A percentile compares a stretch with the other conserved stretches of the same genome.
Conservation (phyloP, 37 sponge, comb jelly and placozoan species). For the Aplysina aerophoba region DNA sequence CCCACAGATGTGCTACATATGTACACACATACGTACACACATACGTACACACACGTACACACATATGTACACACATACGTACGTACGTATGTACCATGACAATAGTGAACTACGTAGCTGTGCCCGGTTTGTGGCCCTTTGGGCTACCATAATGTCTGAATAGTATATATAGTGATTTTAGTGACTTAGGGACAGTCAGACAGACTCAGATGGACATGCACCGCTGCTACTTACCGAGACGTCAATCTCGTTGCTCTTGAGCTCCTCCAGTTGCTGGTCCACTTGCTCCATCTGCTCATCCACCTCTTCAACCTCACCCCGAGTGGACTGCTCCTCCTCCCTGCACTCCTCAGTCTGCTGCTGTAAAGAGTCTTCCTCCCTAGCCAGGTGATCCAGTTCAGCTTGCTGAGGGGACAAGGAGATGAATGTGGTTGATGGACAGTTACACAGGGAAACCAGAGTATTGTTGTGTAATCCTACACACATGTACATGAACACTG, state of each 20-base stretch:
- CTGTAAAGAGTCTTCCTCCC: conserved; percentile 31
- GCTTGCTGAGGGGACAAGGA: conserved; percentile 32
- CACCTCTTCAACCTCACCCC: conserved; percentile 42
- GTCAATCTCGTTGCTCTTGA: conserved; percentile 35
- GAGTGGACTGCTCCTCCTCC: conserved; percentile 13
- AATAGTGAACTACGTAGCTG: too few species aligned
- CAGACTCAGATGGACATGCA: too few species aligned
- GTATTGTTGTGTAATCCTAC: background rate
- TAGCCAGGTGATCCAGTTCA: conserved; percentile 57
- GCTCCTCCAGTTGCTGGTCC: conserved; percentile 45
- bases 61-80: background rate
- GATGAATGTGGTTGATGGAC: background rate
- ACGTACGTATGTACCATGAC: conserved; percentile 16
- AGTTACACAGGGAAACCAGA: background rate
- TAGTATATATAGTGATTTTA: too few species aligned
- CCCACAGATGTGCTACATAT: too few species aligned
- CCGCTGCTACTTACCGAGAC: background rate
- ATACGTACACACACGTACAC: background rate
- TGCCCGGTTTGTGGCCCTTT: too few species aligned
- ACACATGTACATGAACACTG: too few species aligned
- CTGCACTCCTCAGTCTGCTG: conserved; percentile 32
- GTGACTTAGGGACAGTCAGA: too few species aligned
- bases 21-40: background rate
- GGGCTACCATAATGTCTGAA: too few species aligned
- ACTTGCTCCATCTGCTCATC: conserved; percentile 38